Percentiles rank a stretch among this genome's conserved stretches.
Evolutionary conservation across 2,888 invertebrate genomes (phyloP).

Genomic region (Synergus laeviventris): DNA sequence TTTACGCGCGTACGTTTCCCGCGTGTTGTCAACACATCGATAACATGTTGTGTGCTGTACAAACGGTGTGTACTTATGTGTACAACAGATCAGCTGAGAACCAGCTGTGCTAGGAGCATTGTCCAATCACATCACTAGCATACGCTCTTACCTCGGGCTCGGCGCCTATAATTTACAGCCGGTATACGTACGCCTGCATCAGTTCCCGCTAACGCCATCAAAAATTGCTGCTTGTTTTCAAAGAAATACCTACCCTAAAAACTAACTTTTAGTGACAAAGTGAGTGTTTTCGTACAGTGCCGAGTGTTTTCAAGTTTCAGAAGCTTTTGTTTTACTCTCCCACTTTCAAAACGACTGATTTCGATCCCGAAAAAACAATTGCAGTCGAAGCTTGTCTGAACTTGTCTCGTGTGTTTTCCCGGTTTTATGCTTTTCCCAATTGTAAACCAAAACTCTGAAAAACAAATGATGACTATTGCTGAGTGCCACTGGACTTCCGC

Average conservation of each 20-base stretch:
- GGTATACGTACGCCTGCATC: conserved; percentile 54
- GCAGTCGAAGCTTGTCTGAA: neutral
- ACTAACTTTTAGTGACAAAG: neutral
- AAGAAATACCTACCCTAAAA: neutral
- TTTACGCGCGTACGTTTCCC: conserved; percentile 73
- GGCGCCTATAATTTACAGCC: conserved; percentile 51
- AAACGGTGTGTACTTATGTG: neutral
- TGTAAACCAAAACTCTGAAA: neutral
- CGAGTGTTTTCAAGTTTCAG: neutral
- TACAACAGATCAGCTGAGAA: conserved; percentile 72
- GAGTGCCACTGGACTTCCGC: neutral
- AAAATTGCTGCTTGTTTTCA: conserved; percentile 19
- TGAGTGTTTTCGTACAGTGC: conserved; percentile 7
- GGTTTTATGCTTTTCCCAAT: neutral
- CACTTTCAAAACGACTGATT: neutral
- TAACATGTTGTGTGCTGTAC: conserved; percentile 49
- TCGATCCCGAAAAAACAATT: neutral
- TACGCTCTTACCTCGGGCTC: neutral
- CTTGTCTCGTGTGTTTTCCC: neutral
- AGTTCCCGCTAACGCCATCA: conserved; percentile 65
- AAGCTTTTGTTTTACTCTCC: conserved; percentile 9
- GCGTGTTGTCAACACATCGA: conserved; percentile 57
- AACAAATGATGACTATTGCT: conserved; percentile 6
- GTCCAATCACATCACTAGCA: conserved; percentile 61
- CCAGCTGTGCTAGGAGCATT: conserved; percentile 69